These are phyloP conservation scores for Ceraclea dissimilis DNA, from an alignment of 2,888 invertebrate genomes.

Conservation along the genomic window DNA sequence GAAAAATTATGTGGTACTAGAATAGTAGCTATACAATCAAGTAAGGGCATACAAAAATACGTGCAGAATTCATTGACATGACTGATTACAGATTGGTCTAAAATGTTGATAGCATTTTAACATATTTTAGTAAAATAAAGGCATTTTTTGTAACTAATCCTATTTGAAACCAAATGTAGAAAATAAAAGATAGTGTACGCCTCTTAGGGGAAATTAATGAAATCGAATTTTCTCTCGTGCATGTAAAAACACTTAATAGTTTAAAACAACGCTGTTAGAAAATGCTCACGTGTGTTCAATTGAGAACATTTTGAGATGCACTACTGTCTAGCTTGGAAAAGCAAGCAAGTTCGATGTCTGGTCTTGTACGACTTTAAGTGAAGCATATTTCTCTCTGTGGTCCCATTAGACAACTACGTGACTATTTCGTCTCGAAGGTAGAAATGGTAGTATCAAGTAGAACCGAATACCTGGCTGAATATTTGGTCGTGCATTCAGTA, in stretches of 20 bases:
- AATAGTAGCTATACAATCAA: no score
- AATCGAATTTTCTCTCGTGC: neutral
- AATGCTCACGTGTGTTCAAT: neutral
- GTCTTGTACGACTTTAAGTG: constrained; percentile 4
- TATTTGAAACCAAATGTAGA: no score
- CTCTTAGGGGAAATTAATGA: neutral
- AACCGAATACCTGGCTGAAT: neutral
- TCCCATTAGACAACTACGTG: constrained; percentile 16
- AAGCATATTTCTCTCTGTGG: constrained; percentile 16
- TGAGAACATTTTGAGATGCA: neutral
- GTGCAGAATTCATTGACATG: no score
- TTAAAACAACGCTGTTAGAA: neutral
- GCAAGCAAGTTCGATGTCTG: neutral
- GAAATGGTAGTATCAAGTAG: neutral
- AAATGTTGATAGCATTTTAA: no score
- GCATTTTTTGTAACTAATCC: no score
- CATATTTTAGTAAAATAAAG: no score
- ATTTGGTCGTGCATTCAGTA: neutral
- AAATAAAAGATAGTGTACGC: no score
- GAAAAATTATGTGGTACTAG: no score
- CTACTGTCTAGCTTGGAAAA: neutral
- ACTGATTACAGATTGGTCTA: no score
- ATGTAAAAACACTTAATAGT: no score
- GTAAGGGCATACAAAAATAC: no score
- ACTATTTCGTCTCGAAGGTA: constrained; percentile 4